Conservation (phyloP, 2,113 vertebrate species). For the Syngnathoides biaculeatus region DNA sequence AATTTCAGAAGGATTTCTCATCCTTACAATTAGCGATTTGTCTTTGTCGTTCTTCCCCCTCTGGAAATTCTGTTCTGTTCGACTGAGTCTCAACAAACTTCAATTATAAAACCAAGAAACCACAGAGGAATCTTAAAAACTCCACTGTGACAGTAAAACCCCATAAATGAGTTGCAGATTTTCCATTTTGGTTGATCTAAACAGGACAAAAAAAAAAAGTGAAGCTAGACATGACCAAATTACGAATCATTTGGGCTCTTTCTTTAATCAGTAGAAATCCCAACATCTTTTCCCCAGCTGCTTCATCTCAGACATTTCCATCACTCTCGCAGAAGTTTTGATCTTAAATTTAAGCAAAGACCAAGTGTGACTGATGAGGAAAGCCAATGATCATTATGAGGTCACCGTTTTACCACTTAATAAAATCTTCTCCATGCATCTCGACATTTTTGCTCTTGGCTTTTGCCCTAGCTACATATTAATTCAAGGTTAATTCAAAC, state of each 20-base stretch:
- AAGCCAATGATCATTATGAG: constrained; percentile 36
- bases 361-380: constrained; percentile 42
- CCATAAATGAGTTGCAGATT: too few relatives aligned
- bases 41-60: too few relatives aligned
- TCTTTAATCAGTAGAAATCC: constrained; percentile 31
- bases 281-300: constrained; percentile 24
- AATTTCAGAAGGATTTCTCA: too few relatives aligned
- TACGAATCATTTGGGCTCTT: constrained; percentile 21
- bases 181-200: too few relatives aligned
- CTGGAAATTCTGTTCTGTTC: too few relatives aligned
- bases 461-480: constrained; percentile 7
- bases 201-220: too few relatives aligned
- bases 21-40: too few relatives aligned
- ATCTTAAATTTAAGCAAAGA: constrained; percentile 26
- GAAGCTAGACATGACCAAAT: constrained; percentile 9
- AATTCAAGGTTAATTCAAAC: constrained; percentile 6
- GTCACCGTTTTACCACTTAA: constrained; percentile 44
- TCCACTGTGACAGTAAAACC: too few relatives aligned
- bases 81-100: too few relatives aligned
- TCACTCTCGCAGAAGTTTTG: constrained; percentile 28
- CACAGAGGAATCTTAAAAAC: too few relatives aligned
- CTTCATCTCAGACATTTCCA: constrained; percentile 24
- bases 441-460: constrained; percentile 23
- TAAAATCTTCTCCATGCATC: constrained; percentile 34
- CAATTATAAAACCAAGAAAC: too few relatives aligned